A percentile compares a stretch with the other conserved stretches of the same genome.
These are phyloP conservation scores for Nemopilema nomurai DNA, from an alignment of 30 jellyfish, hydroid and myxozoan genomes.

Conservation along the genomic window DNA sequence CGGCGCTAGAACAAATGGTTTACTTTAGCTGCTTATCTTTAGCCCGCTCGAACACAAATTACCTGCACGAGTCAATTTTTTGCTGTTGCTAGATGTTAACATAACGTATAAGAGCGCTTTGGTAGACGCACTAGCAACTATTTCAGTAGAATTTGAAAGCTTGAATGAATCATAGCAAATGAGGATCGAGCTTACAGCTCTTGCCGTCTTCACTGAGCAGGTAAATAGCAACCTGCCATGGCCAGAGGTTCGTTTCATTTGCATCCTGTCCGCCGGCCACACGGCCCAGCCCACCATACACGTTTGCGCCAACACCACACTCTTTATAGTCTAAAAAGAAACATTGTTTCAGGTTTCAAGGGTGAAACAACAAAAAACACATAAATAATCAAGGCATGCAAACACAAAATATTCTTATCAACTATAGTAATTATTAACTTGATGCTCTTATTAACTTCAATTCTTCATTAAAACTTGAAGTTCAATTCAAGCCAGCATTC, in stretches of 20 bases:
- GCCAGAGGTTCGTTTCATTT: constrained; percentile 51
- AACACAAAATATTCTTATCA: too few relatives aligned
- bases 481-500: too few relatives aligned
- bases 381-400: background rate
- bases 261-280: constrained; percentile 36
- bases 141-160: background rate
- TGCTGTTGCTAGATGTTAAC: background rate
- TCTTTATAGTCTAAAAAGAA: constrained; percentile 34
- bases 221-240: constrained; percentile 73
- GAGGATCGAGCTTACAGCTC: background rate
- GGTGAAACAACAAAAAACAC: background rate
- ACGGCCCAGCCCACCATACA: constrained; percentile 13
- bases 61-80: background rate
- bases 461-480: too few relatives aligned
- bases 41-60: too few relatives aligned
- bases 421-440: too few relatives aligned
- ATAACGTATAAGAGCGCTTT: background rate
- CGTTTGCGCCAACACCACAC: constrained; percentile 53
- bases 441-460: too few relatives aligned
- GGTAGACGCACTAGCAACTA: background rate
- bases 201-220: background rate
- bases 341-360: background rate
- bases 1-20: too few relatives aligned
- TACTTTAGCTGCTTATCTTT: too few relatives aligned
- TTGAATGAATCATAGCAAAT: background rate